Evolutionary conservation across 2,888 invertebrate species (phyloP).

Genomic region (Apantesis nais): DNA sequence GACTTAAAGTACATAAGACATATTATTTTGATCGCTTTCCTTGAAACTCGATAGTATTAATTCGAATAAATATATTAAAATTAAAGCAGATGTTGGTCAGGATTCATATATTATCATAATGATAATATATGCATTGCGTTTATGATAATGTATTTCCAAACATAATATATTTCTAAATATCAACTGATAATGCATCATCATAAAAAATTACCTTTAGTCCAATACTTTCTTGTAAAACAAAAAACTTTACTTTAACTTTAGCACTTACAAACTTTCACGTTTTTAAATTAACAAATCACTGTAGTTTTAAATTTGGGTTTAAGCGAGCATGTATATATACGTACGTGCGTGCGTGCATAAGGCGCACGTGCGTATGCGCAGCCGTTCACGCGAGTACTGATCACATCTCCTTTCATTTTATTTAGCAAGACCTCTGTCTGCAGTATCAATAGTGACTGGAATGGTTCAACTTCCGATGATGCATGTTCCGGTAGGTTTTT

Average conservation of each 20-base stretch:
- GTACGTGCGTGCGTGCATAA: conserved; percentile 39
- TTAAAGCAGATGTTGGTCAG: neutral
- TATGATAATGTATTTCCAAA: neutral
- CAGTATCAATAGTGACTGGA: conserved; percentile 64
- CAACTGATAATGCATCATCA: conserved; percentile 39
- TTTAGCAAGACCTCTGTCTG: conserved; percentile 60
- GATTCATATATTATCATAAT: neutral
- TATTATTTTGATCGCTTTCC: conserved; percentile 30
- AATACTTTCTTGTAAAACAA: conserved; percentile 47
- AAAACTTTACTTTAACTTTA: conserved; percentile 52
- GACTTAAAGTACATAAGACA: conserved; percentile 30
- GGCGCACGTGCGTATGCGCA: conserved; percentile 64
- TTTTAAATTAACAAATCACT: conserved; percentile 52
- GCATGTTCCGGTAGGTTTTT: conserved; percentile 70
- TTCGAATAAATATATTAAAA: conserved; percentile 25
- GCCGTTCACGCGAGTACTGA: conserved; percentile 77
- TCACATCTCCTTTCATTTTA: conserved; percentile 69
- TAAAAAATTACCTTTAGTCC: conserved; percentile 58
- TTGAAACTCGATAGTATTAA: conserved; percentile 34
- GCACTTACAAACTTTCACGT: conserved; percentile 64
- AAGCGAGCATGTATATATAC: conserved; percentile 58
- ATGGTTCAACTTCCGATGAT: conserved; percentile 74
- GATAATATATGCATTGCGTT: neutral
- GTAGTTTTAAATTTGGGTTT: conserved; percentile 51
- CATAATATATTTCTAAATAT: conserved; percentile 30